Conservation (phyloP, 2,797 vertebrate species). For the Oreochromis mossambicus region DNA sequence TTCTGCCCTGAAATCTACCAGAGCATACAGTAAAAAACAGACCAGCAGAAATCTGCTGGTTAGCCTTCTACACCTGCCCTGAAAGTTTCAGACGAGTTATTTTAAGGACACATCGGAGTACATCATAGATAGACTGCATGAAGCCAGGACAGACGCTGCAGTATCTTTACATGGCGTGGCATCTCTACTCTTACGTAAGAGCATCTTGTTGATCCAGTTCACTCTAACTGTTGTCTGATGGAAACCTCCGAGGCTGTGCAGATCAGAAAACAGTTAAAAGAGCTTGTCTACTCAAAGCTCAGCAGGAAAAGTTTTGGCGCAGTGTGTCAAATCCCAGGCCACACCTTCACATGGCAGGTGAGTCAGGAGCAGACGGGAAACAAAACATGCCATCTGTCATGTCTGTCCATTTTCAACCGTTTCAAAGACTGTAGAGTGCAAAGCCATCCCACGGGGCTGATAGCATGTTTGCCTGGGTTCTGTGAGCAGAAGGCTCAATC, state of each 20-base stretch:
- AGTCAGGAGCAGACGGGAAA: slow-evolving; percentile 2
- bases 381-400: slow-evolving; percentile 8
- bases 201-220: background rate
- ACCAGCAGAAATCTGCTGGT: background rate
- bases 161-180: background rate
- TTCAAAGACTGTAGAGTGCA: background rate
- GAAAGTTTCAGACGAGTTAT: background rate
- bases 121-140: background rate
- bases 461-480: background rate
- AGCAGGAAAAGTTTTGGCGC: fast-evolving
- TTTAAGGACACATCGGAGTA: background rate
- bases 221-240: background rate
- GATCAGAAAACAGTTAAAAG: background rate
- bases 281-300: background rate
- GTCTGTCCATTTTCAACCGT: background rate
- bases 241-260: background rate
- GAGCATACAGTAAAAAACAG: background rate
- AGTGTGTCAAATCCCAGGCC: background rate
- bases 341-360: background rate
- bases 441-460: background rate
- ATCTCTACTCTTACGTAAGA: background rate
- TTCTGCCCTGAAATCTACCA: background rate
- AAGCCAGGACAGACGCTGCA: background rate
- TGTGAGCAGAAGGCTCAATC: background rate
- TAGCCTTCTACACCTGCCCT: background rate